Base-by-base conservation (phyloP, 2,113 vertebrate species). In the Microcebus tavaratra region DNA sequence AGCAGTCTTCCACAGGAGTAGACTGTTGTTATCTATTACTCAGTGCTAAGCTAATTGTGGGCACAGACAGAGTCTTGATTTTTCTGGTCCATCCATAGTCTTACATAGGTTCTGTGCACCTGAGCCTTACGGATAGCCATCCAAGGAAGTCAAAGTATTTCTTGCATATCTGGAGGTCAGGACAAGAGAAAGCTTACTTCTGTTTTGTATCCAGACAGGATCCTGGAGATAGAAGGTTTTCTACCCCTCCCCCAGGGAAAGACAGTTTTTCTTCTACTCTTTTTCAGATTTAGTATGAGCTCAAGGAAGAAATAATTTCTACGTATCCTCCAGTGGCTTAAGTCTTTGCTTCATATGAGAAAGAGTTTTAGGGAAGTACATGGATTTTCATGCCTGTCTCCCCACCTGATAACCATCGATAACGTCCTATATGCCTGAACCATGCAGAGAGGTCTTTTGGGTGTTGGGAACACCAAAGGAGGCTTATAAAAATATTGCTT, bases 201-300 rank as follows among this genome's bases (percentile, higher is more conserved):
- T 87, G 20, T 12, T 87, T 76, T 90, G 27, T 86, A 65, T 59
- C 21, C 34, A 50, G 57, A 55, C 4, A 96, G 55, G 39, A 82
- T 88, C 15, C 53, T 67, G n/a, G 61, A 10, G 59, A 50, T 72
- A 91, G 61, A 67, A 59, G 20, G 12, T 76, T 92, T 89, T 68
- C 14, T 84, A 39, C 31, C 20, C 57, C 12, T 65, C 34, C 7
- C 9, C 50, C 6, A 15, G 3, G 25, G 31, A 45, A 89, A 81
- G n/a, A 72, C 17, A 81, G 45, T 17, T 65, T 95, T 55, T 31
- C 12, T 61, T 39, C 42, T 59, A 45, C 18, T 89, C 3, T 39
- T n/a, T 59, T 55, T 53, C 3, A 39, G 31, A 67, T 79, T 91
- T 88, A 85, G 9, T 13, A 6, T 79, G 20, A 36, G 13, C 15